Base-by-base conservation (phyloP, 2,797 vertebrate species). In the Megaceryle alcyon region DNA sequence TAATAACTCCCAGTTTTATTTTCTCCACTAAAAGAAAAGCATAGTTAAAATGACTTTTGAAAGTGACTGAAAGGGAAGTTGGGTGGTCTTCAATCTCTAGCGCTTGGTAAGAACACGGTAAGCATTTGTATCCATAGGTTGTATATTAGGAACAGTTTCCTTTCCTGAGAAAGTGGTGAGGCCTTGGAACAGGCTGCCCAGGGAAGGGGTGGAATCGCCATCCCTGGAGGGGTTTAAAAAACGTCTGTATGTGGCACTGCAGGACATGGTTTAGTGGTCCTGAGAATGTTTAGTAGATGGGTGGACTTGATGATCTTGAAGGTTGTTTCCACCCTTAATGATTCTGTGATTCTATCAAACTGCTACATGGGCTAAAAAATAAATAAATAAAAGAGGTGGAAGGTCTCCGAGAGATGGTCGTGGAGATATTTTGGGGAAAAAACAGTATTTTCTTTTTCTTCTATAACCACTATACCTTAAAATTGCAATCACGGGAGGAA, bases 331-430 rank as follows among this genome's bases (percentile, higher is more conserved):
- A 51, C 15, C 49, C 49, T 28, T 15, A 51, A 26, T 51, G 14
- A 51, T 51, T 51, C 49, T 51, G 23, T 46, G 46, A 46, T 22
- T 46, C 46, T 46, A 22, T 51, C 25, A 51, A 26, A 51, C 29
- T 8, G 10, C 35, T 44, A 14, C 0, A 2, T 31, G n/a, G 60
- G 37, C 10, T 22, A 0, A 21, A 39, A 44, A 43, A 43, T 14
- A 41, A 15, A 41, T 14, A 43, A 43, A 44, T 9, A 18, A 59
- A 33, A 5, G 3, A 7, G 2, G 3, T 0, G 0, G 2, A 7
- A 44, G 15, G 54, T 18, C 43, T 63, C 0, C 3, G 12, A 56
- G 15, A 64, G 23, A 70, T 41, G 19, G 28, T 28, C 9, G 85
- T 4, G 12, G 22, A 75, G 28, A 39, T 2, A 37, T 31, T 75